phyloP scores from a whole-genome alignment of 2,797 vertebrate species.

The Sebastiscus tertius region DNA sequence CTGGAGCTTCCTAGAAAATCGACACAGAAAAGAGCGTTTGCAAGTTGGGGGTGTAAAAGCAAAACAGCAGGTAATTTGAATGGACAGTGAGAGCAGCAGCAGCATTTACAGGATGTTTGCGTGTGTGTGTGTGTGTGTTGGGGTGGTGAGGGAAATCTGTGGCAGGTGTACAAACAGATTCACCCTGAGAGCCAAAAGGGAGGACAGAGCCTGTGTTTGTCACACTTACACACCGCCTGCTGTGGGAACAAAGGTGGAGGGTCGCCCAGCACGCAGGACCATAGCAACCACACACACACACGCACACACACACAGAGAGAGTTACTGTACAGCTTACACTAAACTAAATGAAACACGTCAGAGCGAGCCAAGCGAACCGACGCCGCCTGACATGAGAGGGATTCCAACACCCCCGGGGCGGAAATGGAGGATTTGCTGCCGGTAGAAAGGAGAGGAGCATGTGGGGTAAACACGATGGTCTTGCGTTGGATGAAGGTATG shows the following conservation, averaged over 20 bases:
- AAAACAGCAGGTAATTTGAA: constrained; percentile 46
- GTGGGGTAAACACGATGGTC: constrained; percentile 23
- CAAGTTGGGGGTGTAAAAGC: constrained; percentile 40
- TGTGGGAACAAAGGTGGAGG: constrained; percentile 48
- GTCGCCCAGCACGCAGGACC: constrained; percentile 23
- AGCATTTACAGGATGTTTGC: constrained; percentile 25
- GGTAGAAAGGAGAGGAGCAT: background rate
- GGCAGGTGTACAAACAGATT: constrained; percentile 68
- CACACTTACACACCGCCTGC: constrained; percentile 29
- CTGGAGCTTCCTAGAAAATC: background rate
- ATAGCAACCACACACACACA: background rate
- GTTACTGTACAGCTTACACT: constrained; percentile 27
- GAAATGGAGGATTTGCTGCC: constrained; percentile 28
- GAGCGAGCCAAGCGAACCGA: constrained; percentile 1
- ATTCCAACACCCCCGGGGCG: constrained; percentile 16
- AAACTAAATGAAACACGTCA: constrained; percentile 38
- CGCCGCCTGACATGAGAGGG: constrained; percentile 25
- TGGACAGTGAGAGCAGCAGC: constrained; percentile 2
- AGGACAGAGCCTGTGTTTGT: constrained; percentile 53
- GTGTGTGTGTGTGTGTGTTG: constrained; percentile 13
- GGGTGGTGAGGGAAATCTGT: constrained; percentile 29
- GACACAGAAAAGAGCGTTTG: background rate
- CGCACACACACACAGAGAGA: background rate
- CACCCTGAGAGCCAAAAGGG: constrained; percentile 34
- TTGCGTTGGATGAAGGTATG: constrained; percentile 6